phyloP scores from a whole-genome alignment of 2,113 vertebrate genomes.

The Seriola rivoliana region DNA sequence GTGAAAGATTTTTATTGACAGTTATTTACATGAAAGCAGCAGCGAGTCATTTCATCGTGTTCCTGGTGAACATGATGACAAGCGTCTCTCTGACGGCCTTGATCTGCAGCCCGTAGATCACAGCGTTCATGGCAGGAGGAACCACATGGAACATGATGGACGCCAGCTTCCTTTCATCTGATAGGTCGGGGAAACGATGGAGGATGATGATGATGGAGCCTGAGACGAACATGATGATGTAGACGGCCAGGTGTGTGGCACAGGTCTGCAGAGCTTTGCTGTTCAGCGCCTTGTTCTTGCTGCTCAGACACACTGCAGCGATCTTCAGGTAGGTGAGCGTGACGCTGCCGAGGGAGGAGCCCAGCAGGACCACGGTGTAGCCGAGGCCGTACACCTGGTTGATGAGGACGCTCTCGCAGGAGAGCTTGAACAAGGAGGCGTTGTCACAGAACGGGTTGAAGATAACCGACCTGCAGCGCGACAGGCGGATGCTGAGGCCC shows the following conservation, averaged over 20 bases:
- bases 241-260: conserved; percentile 64
- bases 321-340: conserved; percentile 73
- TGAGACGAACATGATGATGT: conserved; percentile 51
- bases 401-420: conserved; percentile 62
- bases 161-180: conserved; percentile 43
- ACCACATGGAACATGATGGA: conserved; percentile 47
- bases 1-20: too few species aligned
- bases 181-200: conserved; percentile 47
- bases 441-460: conserved; percentile 74
- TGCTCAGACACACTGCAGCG: conserved; percentile 40
- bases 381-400: conserved; percentile 70
- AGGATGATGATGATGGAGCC: conserved; percentile 15
- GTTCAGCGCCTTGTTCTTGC: conserved; percentile 46
- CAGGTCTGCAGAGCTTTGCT: conserved; percentile 74
- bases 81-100: conserved; percentile 52
- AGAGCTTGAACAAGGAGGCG: conserved; percentile 73
- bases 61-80: too few species aligned
- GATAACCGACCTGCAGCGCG: conserved; percentile 61
- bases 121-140: conserved; percentile 56
- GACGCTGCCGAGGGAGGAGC: conserved; percentile 53
- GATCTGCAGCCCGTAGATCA: conserved; percentile 72
- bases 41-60: too few species aligned
- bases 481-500: conserved; percentile 57
- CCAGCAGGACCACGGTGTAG: conserved; percentile 31
- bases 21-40: too few species aligned